Percentiles rank a stretch among this genome's conserved stretches.
phyloP scores from a whole-genome alignment of 2,797 vertebrate species.

The Trachurus trachurus region DNA sequence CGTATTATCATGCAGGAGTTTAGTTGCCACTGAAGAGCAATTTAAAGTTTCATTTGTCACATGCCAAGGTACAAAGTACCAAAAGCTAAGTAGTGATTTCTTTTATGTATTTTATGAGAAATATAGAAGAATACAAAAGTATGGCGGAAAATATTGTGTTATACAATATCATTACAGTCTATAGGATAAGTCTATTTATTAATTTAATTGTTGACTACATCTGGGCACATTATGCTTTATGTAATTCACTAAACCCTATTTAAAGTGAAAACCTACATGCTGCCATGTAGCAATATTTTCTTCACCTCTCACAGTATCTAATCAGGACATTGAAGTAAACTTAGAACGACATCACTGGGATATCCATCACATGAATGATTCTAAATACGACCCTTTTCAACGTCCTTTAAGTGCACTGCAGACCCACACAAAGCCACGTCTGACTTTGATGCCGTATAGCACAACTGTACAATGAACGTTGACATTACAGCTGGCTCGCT shows the following conservation, averaged over 20 bases:
- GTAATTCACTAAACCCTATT: background rate
- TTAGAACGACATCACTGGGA: conserved; percentile 27
- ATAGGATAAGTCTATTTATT: too few species aligned
- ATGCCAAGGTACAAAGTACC: too few species aligned
- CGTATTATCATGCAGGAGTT: too few species aligned
- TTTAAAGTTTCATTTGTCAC: too few species aligned
- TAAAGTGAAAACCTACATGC: background rate
- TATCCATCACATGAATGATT: conserved; percentile 44
- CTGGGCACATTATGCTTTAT: background rate
- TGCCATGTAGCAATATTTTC: background rate
- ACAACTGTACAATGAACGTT: conserved; percentile 61
- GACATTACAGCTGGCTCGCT: conserved; percentile 64
- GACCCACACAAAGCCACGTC: conserved; percentile 46
- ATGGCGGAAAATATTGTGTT: too few species aligned
- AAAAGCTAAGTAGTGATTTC: too few species aligned
- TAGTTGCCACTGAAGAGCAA: too few species aligned
- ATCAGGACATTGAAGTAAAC: conserved; percentile 19
- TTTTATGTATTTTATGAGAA: too few species aligned
- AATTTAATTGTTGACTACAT: too few species aligned
- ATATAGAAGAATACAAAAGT: too few species aligned
- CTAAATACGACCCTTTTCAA: conserved; percentile 19
- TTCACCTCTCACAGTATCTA: background rate
- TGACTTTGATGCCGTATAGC: conserved; percentile 62
- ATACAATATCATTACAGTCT: too few species aligned
- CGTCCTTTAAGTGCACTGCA: conserved; percentile 43